Conservation (phyloP, 2,797 vertebrate species). For the Gadopsis marmoratus region DNA sequence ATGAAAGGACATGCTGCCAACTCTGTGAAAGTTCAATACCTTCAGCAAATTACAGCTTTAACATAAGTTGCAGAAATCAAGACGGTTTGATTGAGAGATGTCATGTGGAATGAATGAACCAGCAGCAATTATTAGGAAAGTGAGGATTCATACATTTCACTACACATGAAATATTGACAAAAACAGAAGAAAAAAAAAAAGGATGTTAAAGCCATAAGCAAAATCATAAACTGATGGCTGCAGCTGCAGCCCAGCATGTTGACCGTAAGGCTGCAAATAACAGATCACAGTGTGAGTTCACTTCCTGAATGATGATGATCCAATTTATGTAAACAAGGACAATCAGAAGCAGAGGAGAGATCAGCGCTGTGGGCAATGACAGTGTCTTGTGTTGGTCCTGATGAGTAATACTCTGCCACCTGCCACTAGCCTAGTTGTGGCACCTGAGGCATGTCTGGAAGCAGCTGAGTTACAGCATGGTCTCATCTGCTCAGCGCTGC, state of each 20-base stretch:
- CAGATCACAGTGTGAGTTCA: slow-evolving; percentile 40
- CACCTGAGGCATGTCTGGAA: slow-evolving; percentile 65
- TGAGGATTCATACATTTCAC: slow-evolving; percentile 4
- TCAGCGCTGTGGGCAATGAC: slow-evolving; percentile 58
- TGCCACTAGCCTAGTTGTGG: slow-evolving; percentile 52
- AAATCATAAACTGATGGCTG: slow-evolving; percentile 4
- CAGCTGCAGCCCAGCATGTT: slow-evolving; percentile 21
- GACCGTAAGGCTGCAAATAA: slow-evolving; percentile 31
- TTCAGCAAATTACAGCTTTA: slow-evolving; percentile 19
- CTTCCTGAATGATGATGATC: slow-evolving; percentile 55
- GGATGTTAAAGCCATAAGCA: neutral
- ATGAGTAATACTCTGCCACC: slow-evolving; percentile 67
- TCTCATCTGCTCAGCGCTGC: slow-evolving; percentile 65
- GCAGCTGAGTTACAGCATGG: slow-evolving; percentile 58
- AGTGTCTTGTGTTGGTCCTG: slow-evolving; percentile 48
- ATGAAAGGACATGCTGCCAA: slow-evolving; percentile 39
- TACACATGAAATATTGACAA: slow-evolving; percentile 6
- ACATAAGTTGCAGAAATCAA: slow-evolving; percentile 10
- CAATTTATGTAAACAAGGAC: slow-evolving; percentile 69
- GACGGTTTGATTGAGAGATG: slow-evolving; percentile 7
- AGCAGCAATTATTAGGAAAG: slow-evolving; percentile 17
- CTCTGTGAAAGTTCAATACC: slow-evolving; percentile 36
- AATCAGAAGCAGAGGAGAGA: slow-evolving; percentile 60
- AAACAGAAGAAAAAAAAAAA: slow-evolving; percentile 16
- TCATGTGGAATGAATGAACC: neutral